These are phyloP conservation scores for Adoxophyes honmai DNA, from an alignment of 1,140 invertebrate species.

Conservation along the genomic window DNA sequence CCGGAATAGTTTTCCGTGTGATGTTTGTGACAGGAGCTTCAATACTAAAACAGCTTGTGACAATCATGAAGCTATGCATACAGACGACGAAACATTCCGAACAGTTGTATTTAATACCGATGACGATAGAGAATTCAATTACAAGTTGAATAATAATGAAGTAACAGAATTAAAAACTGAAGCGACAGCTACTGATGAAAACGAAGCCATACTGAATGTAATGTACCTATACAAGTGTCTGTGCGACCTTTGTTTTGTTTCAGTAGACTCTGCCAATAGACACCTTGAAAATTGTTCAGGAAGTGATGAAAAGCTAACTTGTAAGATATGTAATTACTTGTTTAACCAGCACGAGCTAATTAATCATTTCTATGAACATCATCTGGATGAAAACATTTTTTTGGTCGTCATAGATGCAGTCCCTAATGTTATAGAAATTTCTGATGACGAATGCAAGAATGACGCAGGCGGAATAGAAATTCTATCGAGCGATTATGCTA, in stretches of 20 bases:
- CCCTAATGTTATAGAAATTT: not conserved
- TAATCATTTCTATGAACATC: not conserved
- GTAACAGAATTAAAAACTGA: too few species aligned
- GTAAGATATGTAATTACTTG: not conserved
- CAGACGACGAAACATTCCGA: not conserved
- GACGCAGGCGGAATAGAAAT: not conserved
- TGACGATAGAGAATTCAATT: not conserved
- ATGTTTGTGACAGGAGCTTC: not conserved
- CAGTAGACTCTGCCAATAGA: not conserved
- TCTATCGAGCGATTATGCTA: not conserved
- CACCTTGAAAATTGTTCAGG: not conserved
- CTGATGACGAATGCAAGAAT: not conserved
- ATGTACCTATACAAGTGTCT: constrained; percentile 1
- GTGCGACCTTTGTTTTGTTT: not conserved
- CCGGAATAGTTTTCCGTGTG: not conserved
- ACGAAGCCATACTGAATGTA: not conserved
- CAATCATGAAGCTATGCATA: not conserved
- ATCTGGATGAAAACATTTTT: not conserved
- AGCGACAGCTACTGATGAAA: not conserved
- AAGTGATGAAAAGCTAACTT: not conserved
- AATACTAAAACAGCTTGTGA: not conserved
- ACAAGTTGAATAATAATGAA: not conserved
- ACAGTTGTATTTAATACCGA: not conserved
- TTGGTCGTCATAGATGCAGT: not conserved
- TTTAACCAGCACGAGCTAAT: not conserved